Conservation (phyloP, 53 echinoderm and acorn worm species). For the Stichopus horrens region DNA sequence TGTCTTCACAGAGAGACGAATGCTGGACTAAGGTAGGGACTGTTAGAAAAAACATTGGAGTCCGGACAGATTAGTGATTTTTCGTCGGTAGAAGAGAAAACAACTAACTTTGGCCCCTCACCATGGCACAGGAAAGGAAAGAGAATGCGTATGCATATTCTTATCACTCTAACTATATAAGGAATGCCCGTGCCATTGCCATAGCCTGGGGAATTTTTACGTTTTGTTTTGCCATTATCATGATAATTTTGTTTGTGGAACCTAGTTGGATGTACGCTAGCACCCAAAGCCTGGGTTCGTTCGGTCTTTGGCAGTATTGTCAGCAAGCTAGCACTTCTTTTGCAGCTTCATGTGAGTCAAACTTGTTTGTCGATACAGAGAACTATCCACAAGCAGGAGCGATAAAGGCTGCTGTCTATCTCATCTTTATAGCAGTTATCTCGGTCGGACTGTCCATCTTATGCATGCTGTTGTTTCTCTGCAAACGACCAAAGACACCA, state of each 20-base stretch:
- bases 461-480: slow-evolving; percentile 82
- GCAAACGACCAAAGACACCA: slow-evolving; percentile 74
- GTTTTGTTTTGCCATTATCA: slow-evolving; percentile 90
- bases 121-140: slow-evolving; percentile 79
- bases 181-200: slow-evolving; percentile 93
- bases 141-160: slow-evolving; percentile 91
- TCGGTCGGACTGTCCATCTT: slow-evolving; percentile 70
- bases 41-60: no score
- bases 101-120: no score
- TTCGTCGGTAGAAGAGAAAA: no score
- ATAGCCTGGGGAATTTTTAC: slow-evolving; percentile 96
- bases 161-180: slow-evolving; percentile 94
- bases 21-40: no score
- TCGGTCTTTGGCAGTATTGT: slow-evolving; percentile 83
- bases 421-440: slow-evolving; percentile 66
- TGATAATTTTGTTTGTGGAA: slow-evolving; percentile 87
- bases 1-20: no score
- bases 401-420: slow-evolving; percentile 65
- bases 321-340: background rate
- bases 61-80: no score
- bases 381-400: background rate
- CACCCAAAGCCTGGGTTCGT: slow-evolving; percentile 70
- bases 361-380: slow-evolving; percentile 15
- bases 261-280: slow-evolving; percentile 91
- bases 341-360: background rate